phyloP scores from a whole-genome alignment of 2,113 vertebrate species.

The Psilopsiagon aymara region DNA sequence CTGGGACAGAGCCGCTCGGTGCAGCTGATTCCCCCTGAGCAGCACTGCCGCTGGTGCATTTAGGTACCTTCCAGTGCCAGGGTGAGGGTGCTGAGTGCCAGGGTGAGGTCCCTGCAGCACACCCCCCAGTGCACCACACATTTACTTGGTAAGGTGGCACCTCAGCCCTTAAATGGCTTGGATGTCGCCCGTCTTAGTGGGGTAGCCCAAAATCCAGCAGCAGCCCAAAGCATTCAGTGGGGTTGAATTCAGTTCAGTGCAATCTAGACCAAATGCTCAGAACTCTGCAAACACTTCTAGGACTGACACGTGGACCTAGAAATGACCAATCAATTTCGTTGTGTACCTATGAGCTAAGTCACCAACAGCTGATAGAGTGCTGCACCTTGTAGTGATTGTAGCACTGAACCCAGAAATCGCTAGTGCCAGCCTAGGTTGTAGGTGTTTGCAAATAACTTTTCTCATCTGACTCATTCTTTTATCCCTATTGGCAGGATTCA shows the following conservation, averaged over 20 bases:
- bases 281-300: not conserved
- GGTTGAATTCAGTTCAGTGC: not conserved
- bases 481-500: not conserved
- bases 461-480: not conserved
- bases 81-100: not conserved
- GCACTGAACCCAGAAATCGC: not conserved
- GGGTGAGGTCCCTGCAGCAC: not conserved
- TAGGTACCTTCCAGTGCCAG: not conserved
- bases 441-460: not conserved
- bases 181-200: not conserved
- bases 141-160: not conserved
- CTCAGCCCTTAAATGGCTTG: not conserved
- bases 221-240: not conserved
- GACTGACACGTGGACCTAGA: not conserved
- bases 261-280: not conserved
- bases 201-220: not conserved
- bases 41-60: not conserved
- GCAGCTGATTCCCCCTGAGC: not conserved
- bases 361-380: not conserved
- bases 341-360: not conserved
- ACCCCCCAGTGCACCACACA: not conserved
- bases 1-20: rapidly evolving
- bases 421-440: not conserved
- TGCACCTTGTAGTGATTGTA: not conserved
- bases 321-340: not conserved